phyloP scores from a whole-genome alignment of 2,888 invertebrate species.

The Polyommatus iphigenia region DNA sequence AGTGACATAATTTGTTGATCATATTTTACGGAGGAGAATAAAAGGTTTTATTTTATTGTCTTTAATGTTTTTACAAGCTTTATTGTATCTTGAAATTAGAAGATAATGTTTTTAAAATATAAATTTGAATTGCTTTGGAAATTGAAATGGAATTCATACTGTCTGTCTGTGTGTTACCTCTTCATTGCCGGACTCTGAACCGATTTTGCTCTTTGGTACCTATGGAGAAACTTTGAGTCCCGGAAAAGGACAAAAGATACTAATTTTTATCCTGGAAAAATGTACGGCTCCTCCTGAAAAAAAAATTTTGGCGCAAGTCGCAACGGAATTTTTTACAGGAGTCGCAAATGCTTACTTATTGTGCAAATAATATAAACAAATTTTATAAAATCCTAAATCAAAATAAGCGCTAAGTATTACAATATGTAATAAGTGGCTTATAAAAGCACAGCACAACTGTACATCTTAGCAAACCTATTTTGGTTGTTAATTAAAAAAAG shows the following conservation, averaged over 20 bases:
- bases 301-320: too few species aligned
- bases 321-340: background rate
- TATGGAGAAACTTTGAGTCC: background rate
- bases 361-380: too few species aligned
- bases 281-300: too few species aligned
- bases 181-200: too few species aligned
- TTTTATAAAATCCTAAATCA: too few species aligned
- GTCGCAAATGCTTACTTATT: background rate
- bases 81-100: constrained; percentile 17
- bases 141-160: too few species aligned
- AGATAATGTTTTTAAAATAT: too few species aligned
- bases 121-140: too few species aligned
- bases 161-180: too few species aligned
- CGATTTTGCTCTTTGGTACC: too few species aligned
- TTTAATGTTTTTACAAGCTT: constrained; percentile 33
- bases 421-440: constrained; percentile 35
- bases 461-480: constrained; percentile 55
- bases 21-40: background rate
- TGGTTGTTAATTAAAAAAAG: constrained; percentile 70
- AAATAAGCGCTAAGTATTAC: background rate
- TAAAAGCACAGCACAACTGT: constrained; percentile 43
- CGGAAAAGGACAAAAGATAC: background rate
- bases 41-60: constrained; percentile 9
- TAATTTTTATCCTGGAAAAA: background rate
- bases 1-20: constrained; percentile 18